A percentile compares a stretch with the other conserved stretches of the same genome.
phyloP scores from a whole-genome alignment of 2,888 invertebrate species.

The Slavum lentiscoides region DNA sequence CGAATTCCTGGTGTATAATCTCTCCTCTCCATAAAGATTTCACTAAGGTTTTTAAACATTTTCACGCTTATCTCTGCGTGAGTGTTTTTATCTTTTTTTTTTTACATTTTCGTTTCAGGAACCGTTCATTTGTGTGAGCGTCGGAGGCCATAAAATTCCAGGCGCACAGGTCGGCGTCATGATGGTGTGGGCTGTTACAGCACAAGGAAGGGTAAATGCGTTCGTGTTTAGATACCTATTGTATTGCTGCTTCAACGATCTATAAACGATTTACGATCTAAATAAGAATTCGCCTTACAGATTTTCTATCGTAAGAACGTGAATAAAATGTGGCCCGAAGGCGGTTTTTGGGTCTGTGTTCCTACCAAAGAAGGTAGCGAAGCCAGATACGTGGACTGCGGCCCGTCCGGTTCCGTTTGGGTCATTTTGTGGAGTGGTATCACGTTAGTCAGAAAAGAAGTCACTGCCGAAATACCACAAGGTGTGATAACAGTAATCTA shows the following conservation, averaged over 20 bases:
- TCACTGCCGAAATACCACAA: slow-evolving; percentile 75
- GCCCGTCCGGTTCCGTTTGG: slow-evolving; percentile 80
- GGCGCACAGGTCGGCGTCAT: slow-evolving; percentile 72
- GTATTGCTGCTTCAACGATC: neutral
- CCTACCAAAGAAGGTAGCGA: slow-evolving; percentile 68
- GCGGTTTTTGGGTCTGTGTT: slow-evolving; percentile 80
- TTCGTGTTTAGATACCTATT: too few relatives aligned
- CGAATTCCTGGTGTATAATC: slow-evolving; percentile 91
- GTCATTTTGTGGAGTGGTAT: slow-evolving; percentile 81
- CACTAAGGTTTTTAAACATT: slow-evolving; percentile 65
- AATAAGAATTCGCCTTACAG: slow-evolving; percentile 59
- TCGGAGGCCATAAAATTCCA: slow-evolving; percentile 82
- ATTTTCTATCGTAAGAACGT: slow-evolving; percentile 85
- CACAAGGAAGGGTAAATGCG: slow-evolving; percentile 75
- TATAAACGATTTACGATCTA: neutral
- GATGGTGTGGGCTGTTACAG: slow-evolving; percentile 91
- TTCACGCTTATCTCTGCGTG: too few relatives aligned
- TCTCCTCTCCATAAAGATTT: slow-evolving; percentile 86
- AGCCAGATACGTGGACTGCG: slow-evolving; percentile 82
- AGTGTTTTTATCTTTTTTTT: too few relatives aligned
- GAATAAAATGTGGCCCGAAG: slow-evolving; percentile 81
- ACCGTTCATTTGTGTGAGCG: slow-evolving; percentile 87
- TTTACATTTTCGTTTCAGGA: slow-evolving; percentile 64
- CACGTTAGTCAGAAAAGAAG: slow-evolving; percentile 78
- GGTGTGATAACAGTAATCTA: slow-evolving; percentile 60